Conservation (phyloP, 2,888 invertebrate genomes). For the Zaprionus obscuricornis region DNA sequence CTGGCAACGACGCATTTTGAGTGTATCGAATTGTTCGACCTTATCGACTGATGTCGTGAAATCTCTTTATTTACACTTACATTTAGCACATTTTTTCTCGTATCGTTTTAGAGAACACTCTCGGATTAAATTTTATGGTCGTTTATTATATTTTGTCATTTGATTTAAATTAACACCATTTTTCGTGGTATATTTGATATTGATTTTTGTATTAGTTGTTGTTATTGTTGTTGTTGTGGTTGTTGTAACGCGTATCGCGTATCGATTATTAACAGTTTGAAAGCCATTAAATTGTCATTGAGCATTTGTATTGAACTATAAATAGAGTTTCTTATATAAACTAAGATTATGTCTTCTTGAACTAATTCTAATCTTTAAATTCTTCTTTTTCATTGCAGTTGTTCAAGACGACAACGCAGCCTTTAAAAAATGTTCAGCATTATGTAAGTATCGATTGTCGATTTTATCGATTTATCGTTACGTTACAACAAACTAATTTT, state of each 20-base stretch:
- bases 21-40: too few relatives aligned
- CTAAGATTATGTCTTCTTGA: not conserved
- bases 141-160: constrained; percentile 78
- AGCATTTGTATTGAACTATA: not conserved
- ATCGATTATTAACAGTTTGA: constrained; percentile 13
- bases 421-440: constrained; percentile 25
- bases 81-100: constrained; percentile 56
- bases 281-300: constrained; percentile 27
- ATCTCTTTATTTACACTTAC: constrained; percentile 28
- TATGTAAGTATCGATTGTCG: constrained; percentile 47
- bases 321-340: too few relatives aligned
- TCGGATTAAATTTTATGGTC: constrained; percentile 75
- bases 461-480: constrained; percentile 11
- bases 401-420: constrained; percentile 12
- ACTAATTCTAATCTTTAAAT: not conserved
- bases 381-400: constrained; percentile 28
- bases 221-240: too few relatives aligned
- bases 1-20: too few relatives aligned
- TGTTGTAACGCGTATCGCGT: too few relatives aligned
- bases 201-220: too few relatives aligned
- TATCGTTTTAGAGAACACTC: constrained; percentile 60
- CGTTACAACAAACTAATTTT: constrained; percentile 65
- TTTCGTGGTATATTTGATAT: constrained; percentile 26
- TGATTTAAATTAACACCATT: constrained; percentile 74
- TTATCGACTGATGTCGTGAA: not conserved